Evolutionary conservation across 2,797 vertebrate genomes (phyloP).

Genomic region (Antrozous pallidus): DNA sequence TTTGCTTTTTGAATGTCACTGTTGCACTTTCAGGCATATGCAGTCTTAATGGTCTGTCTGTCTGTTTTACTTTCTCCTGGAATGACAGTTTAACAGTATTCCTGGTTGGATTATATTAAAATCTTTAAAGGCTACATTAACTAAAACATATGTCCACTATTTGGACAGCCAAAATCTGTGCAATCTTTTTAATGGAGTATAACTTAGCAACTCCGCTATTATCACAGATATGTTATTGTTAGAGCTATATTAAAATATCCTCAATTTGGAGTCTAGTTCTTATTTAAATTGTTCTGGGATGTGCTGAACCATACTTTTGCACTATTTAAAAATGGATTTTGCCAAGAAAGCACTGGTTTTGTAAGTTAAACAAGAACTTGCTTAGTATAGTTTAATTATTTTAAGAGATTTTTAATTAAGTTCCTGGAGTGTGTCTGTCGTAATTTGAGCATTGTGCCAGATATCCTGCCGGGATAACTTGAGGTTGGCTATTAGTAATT

Average conservation of each 20-base stretch:
- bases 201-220: conserved; percentile 6
- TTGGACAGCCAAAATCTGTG: conserved; percentile 56
- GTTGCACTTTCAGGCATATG: background rate
- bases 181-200: conserved; percentile 25
- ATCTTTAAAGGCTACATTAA: conserved; percentile 67
- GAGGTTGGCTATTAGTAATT: background rate
- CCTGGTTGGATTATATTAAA: conserved; percentile 68
- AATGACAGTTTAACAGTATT: conserved; percentile 70
- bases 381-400: background rate
- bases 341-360: background rate
- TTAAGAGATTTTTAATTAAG: background rate
- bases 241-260: conserved; percentile 21
- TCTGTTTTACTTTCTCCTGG: conserved; percentile 61
- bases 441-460: background rate
- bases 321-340: conserved; percentile 34
- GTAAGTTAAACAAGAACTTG: background rate
- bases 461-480: background rate
- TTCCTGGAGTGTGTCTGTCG: background rate
- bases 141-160: conserved; percentile 68
- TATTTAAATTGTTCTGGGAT: background rate
- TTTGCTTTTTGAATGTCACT: conserved; percentile 23
- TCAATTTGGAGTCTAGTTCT: conserved; percentile 26
- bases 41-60: conserved; percentile 45
- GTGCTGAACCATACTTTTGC: background rate
- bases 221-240: background rate